These are phyloP conservation scores for Thripadectes ignobilis DNA, from an alignment of 2,797 vertebrate species.

Conservation along the genomic window DNA sequence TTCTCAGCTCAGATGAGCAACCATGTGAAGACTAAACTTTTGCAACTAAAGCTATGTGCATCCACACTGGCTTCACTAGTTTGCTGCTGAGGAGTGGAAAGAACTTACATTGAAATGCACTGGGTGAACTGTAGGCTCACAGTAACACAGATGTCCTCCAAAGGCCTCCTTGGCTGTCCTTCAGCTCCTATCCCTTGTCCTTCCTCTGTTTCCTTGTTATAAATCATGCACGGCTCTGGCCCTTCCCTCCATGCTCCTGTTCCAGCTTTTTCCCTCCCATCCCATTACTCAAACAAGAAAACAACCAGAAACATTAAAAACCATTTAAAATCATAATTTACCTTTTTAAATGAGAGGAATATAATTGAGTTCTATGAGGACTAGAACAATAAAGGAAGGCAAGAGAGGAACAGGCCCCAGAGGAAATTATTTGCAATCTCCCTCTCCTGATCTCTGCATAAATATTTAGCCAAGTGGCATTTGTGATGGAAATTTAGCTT, in stretches of 20 bases:
- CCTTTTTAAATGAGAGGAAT: background rate
- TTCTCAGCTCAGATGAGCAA: background rate
- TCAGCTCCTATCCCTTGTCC: slow-evolving; percentile 12
- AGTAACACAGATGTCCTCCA: background rate
- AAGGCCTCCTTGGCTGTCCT: slow-evolving; percentile 37
- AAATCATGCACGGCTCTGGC: background rate
- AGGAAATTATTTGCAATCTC: slow-evolving; percentile 15
- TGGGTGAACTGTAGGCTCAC: background rate
- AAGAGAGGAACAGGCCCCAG: background rate
- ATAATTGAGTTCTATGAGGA: background rate
- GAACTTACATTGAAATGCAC: background rate
- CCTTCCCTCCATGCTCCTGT: background rate
- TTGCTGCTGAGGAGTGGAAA: background rate
- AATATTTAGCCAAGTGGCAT: background rate
- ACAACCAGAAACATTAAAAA: background rate
- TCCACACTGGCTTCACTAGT: background rate
- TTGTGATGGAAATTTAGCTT: background rate
- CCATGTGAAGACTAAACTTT: background rate
- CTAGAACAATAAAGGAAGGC: background rate
- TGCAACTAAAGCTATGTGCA: background rate
- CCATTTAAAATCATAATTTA: background rate
- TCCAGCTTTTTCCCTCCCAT: background rate
- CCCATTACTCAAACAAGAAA: slow-evolving; percentile 2
- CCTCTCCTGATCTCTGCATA: background rate
- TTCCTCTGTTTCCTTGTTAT: background rate